Evolutionary conservation across 2,113 vertebrate genomes (phyloP), one percentile per base, ranked within the genome.

Genomic region (Ailuropoda melanoleuca): DNA sequence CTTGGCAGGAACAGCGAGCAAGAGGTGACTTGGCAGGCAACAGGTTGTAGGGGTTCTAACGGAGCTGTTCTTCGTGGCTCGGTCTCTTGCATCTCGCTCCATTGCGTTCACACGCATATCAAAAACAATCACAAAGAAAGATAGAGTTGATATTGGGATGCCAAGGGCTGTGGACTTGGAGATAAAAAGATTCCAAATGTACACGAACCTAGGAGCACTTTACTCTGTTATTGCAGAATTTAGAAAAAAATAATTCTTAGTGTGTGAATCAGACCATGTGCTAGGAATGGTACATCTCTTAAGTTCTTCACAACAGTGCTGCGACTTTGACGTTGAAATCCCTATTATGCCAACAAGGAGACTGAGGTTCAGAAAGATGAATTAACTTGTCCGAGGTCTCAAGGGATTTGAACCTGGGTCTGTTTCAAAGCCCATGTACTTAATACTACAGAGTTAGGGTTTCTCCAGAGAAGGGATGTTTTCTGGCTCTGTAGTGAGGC

Each of bases 1-100:
- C n/a, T 92, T 97, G 96, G 88, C 90, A 97, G 68, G 29, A 85
- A 70, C 26, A 81, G 48, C 72, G 29, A 72, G n/a, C 72, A 66
- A 68, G 87, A 23, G 39, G 48, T 0, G 14, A 11, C 17, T 77
- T 48, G 56, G 50, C 13, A 53, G 37, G 23, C 5, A 7, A 39
- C 17, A 53, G 58, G 43, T 58, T 66, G 15, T 9, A 85, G 90
- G 77, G 31, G 9, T 34, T 53, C 46, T 81, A 72, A 43, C 18
- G 5, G 43, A 19, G 12, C 58, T 56, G 55, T 23, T 87, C 39
- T 87, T 77, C 53, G 24, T 1, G 21, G 23, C 56, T 90, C 31
- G 48, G 50, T 29, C 18, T 75, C 31, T 62, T 50, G 68, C 31
- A 21, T 19, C 43, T 24, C 34, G 34, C 17, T 29, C 66, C 14